Evolutionary conservation across 2,113 vertebrate species (phyloP), one percentile per base, ranked within the genome.

Genomic region (Petromus typicus): DNA sequence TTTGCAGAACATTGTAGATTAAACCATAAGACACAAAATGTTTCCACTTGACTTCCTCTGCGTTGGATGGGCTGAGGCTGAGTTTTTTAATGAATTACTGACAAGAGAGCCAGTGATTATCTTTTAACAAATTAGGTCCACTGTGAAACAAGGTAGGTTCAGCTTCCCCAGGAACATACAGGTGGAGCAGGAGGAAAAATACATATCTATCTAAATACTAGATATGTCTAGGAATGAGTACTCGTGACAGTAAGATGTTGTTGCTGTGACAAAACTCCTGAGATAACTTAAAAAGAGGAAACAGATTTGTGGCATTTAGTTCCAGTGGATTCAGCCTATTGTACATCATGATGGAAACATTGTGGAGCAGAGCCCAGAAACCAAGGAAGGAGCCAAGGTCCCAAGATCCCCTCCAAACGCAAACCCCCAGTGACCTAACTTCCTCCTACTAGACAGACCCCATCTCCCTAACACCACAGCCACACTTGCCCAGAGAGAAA

Each of bases 41-140:
- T 73, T 92, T 57, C 61, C 43, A 78, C 45, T 93, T 89, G 66
- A 56, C 54, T 93, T 64, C 43, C 61, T 76, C 51, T 93, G 79
- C 27, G 54, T 12, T 79, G 89, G 45, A 40, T 83, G 40, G 43
- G 54, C 25, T 96, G 45, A 51, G 20, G n/a, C n/a, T 80, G 57
- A 88, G 11, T 80, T 93, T 64, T 57, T 93, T 69, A 91, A 85
- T n/a, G 61, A 61, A 59, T 48, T 69, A 73, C 63, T 87, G 75
- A 92, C 22, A 91, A 83, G 7, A 83, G 10, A 87, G n/a, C 48
- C 48, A 51, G 10, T 51, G 61, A 57, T 40, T 80, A 45, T 12
- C 78, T 91, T 95, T 89, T 84, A 79, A 76, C 13, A 93, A 80
- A 69, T 54, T 61, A 95, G 56, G 20, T 40, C 32, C 51, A 85